These are phyloP conservation scores for Melinopterus prodromus DNA, from an alignment of 2,888 invertebrate species.

Conservation along the genomic window DNA sequence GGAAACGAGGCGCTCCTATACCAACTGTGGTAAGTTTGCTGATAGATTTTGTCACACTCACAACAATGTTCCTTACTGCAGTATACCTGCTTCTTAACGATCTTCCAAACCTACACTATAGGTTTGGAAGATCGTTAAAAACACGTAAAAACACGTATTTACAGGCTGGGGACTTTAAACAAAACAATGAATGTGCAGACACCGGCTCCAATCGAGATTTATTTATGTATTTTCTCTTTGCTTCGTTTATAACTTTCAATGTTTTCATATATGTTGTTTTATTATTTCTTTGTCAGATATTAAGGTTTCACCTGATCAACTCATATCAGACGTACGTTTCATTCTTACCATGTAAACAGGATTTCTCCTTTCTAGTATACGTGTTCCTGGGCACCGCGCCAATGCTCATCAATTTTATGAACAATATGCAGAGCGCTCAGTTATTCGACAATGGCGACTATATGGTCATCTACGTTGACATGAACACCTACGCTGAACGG, in stretches of 20 bases:
- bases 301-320: conserved; percentile 24
- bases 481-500: conserved; percentile 82
- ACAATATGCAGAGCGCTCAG: conserved; percentile 87
- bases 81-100: too few relatives aligned
- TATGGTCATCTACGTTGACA: conserved; percentile 94
- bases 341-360: conserved; percentile 42
- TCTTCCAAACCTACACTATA: too few relatives aligned
- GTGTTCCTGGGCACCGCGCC: conserved; percentile 90
- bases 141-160: neutral
- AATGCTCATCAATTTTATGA: conserved; percentile 90
- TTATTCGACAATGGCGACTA: conserved; percentile 92
- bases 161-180: neutral
- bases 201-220: conserved; percentile 6
- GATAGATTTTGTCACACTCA: too few relatives aligned
- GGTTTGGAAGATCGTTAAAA: too few relatives aligned
- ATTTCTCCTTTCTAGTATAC: conserved; percentile 76
- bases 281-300: conserved; percentile 14
- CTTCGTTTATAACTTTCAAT: conserved; percentile 7
- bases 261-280: neutral
- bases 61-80: too few relatives aligned
- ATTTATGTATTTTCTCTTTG: conserved; percentile 17
- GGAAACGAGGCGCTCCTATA: too few relatives aligned
- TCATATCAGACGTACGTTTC: conserved; percentile 21
- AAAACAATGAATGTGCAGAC: neutral
- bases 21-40: too few relatives aligned